Conservation (phyloP, 2,797 vertebrate species). For the Lagocephalus sceleratus region DNA sequence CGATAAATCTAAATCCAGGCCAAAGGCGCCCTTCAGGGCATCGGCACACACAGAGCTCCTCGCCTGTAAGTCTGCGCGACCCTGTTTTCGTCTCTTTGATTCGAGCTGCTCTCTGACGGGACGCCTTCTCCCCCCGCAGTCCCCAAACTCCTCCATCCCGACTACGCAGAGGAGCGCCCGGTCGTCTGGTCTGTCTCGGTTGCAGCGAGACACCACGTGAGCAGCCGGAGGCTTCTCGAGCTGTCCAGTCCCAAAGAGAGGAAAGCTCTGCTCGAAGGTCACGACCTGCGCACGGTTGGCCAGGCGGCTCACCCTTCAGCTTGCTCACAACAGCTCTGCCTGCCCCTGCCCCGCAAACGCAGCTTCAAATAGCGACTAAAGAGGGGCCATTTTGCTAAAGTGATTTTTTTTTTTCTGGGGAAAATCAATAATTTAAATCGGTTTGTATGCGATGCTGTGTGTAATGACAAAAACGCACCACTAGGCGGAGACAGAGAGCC, state of each 20-base stretch:
- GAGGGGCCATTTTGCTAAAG: neutral
- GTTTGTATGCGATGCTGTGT: too few species aligned
- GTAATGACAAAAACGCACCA: neutral
- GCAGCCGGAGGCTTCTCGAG: constrained; percentile 57
- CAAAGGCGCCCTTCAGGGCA: constrained; percentile 22
- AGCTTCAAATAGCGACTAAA: constrained; percentile 27
- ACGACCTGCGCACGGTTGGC: constrained; percentile 60
- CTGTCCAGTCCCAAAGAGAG: constrained; percentile 66
- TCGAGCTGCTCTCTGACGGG: neutral
- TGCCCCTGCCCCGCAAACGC: constrained; percentile 71
- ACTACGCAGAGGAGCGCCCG: constrained; percentile 45
- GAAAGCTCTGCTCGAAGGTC: constrained; percentile 55
- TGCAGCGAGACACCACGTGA: constrained; percentile 30
- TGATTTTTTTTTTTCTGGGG: too few species aligned
- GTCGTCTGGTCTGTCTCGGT: constrained; percentile 52
- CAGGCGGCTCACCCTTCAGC: constrained; percentile 55
- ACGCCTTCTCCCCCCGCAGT: constrained; percentile 33
- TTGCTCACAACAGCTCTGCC: constrained; percentile 63
- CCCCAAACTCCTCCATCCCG: constrained; percentile 64
- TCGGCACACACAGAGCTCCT: constrained; percentile 65
- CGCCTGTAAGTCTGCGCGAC: constrained; percentile 54
- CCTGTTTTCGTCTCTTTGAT: neutral
- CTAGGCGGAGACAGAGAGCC: constrained; percentile 23
- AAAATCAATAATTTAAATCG: too few species aligned
- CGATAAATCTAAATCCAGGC: constrained; percentile 3